phyloP scores from a whole-genome alignment of 2,113 vertebrate species.

The Corydoras maculifer region DNA sequence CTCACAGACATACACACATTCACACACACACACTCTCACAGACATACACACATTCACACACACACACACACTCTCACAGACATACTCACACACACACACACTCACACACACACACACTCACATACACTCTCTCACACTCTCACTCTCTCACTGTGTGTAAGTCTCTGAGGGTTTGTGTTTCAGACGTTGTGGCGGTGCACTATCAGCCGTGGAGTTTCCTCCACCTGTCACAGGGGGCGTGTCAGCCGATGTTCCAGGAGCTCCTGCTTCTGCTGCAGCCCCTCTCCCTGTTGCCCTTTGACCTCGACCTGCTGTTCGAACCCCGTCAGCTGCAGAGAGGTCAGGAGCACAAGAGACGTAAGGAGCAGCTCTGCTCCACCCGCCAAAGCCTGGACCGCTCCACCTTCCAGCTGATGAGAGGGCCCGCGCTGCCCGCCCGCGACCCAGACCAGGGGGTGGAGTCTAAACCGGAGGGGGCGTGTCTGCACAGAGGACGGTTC shows the following conservation, averaged over 20 bases:
- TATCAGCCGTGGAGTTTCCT: conserved; percentile 88
- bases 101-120: conserved; percentile 14
- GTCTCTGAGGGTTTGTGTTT: neutral
- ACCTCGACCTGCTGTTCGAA: conserved; percentile 89
- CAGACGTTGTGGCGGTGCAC: conserved; percentile 83
- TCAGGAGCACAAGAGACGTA: conserved; percentile 79
- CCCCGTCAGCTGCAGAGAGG: conserved; percentile 81
- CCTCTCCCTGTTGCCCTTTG: conserved; percentile 88
- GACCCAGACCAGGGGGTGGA: conserved; percentile 27
- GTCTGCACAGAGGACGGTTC: conserved; percentile 43
- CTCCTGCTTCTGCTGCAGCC: conserved; percentile 91
- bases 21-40: too few relatives aligned
- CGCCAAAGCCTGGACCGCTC: conserved; percentile 82
- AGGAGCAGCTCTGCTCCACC: conserved; percentile 80
- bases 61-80: too few relatives aligned
- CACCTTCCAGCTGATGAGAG: conserved; percentile 86
- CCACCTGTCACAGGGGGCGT: conserved; percentile 76
- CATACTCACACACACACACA: too few relatives aligned
- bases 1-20: too few relatives aligned
- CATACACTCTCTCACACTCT: neutral
- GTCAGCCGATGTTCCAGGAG: conserved; percentile 83
- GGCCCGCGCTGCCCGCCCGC: conserved; percentile 44
- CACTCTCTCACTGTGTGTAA: too few relatives aligned
- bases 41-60: too few relatives aligned
- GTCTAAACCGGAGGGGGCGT: conserved; percentile 12